Evolutionary conservation across 2,888 invertebrate genomes (phyloP).

Genomic region (Dynastes maya): DNA sequence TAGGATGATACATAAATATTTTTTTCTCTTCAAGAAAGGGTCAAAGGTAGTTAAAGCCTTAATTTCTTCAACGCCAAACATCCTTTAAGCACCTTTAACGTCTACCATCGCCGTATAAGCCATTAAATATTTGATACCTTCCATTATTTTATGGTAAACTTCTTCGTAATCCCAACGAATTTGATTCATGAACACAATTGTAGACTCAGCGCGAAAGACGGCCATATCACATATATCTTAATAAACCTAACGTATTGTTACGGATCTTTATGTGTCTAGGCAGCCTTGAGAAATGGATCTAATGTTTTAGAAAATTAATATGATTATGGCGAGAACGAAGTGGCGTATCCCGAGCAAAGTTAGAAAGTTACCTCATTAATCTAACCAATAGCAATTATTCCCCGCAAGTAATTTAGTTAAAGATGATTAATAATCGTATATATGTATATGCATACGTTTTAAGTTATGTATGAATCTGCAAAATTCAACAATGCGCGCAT

Average conservation of each 20-base stretch:
- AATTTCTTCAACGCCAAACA: no score
- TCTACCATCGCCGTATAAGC: no score
- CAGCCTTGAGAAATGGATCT: constrained; percentile 36
- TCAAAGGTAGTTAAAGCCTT: no score
- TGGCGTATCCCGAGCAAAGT: constrained; percentile 22
- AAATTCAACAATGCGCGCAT: constrained; percentile 4
- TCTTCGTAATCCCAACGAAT: not conserved
- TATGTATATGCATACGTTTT: no score
- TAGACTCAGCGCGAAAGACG: not conserved
- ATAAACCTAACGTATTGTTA: constrained; percentile 8
- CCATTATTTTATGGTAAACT: not conserved
- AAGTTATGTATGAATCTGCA: no score
- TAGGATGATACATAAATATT: no score
- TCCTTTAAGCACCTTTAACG: no score
- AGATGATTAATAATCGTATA: constrained; percentile 31
- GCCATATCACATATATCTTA: not conserved
- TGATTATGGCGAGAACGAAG: constrained; percentile 23
- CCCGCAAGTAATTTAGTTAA: constrained; percentile 43
- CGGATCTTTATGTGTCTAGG: constrained; percentile 2
- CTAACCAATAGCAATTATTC: constrained; percentile 47
- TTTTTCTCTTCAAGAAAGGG: no score
- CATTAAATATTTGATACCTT: no score
- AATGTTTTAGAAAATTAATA: constrained; percentile 41
- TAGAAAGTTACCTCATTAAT: constrained; percentile 51
- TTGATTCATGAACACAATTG: not conserved